These are phyloP conservation scores for Eilema depressum DNA, from an alignment of 2,888 invertebrate genomes.

Conservation along the genomic window DNA sequence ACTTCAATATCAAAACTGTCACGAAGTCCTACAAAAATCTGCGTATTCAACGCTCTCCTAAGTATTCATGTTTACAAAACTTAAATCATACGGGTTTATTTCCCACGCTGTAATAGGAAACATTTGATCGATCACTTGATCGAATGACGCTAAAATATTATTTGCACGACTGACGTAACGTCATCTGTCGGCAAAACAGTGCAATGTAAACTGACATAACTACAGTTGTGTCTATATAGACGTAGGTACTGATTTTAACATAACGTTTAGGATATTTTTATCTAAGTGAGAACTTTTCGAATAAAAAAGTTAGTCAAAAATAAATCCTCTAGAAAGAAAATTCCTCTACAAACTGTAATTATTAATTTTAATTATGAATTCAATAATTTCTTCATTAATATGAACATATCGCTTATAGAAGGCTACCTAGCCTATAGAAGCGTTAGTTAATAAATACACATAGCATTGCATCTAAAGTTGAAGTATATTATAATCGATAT, in stretches of 20 bases:
- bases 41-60: background rate
- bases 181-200: conserved; percentile 19
- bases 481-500: too few relatives aligned
- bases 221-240: conserved; percentile 8
- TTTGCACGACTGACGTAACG: conserved; percentile 34
- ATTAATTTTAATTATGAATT: too few relatives aligned
- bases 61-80: background rate
- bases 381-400: too few relatives aligned
- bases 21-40: background rate
- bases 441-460: too few relatives aligned
- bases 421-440: too few relatives aligned
- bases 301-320: too few relatives aligned
- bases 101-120: conserved; percentile 40
- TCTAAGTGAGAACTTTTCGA: background rate
- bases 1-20: background rate
- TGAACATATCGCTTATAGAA: too few relatives aligned
- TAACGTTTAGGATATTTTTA: background rate
- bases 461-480: too few relatives aligned
- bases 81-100: conserved; percentile 15
- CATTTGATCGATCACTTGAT: conserved; percentile 35
- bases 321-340: too few relatives aligned
- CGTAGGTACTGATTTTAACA: conserved; percentile 6
- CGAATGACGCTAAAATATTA: conserved; percentile 45
- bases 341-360: too few relatives aligned
- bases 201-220: conserved; percentile 17